Conservation (phyloP, 2,888 invertebrate genomes). For the Campaea margaritaria region DNA sequence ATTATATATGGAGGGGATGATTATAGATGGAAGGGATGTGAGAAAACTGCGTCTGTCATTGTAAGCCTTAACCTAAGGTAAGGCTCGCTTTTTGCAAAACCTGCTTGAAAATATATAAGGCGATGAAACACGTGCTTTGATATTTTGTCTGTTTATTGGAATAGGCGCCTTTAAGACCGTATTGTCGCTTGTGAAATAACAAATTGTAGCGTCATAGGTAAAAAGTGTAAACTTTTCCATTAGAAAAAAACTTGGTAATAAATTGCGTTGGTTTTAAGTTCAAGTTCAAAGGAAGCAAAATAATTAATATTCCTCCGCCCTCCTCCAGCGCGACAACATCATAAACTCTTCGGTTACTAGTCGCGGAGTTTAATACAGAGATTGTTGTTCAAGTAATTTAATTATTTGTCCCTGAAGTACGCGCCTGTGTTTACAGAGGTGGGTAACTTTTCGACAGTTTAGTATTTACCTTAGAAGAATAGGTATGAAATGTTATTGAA, state of each 20-base stretch:
- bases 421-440: conserved; percentile 8
- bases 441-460: not conserved
- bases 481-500: not conserved
- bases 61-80: not conserved
- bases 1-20: not conserved
- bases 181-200: too few relatives aligned
- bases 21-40: conserved; percentile 1
- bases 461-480: not conserved
- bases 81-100: not conserved
- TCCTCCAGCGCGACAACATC: not conserved
- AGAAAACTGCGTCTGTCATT: not conserved
- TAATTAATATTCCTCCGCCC: conserved; percentile 3
- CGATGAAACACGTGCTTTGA: too few relatives aligned
- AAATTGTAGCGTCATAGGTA: too few relatives aligned
- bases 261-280: not conserved
- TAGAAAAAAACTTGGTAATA: too few relatives aligned
- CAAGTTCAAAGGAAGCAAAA: not conserved
- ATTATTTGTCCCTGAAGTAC: conserved; percentile 25
- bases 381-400: conserved; percentile 32
- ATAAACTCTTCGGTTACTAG: not conserved
- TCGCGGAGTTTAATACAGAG: not conserved
- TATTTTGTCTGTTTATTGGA: too few relatives aligned
- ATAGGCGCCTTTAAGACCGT: too few relatives aligned
- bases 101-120: too few relatives aligned
- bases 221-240: too few relatives aligned